phyloP scores from a whole-genome alignment of 2,888 invertebrate species.

The Pheosia tremula region DNA sequence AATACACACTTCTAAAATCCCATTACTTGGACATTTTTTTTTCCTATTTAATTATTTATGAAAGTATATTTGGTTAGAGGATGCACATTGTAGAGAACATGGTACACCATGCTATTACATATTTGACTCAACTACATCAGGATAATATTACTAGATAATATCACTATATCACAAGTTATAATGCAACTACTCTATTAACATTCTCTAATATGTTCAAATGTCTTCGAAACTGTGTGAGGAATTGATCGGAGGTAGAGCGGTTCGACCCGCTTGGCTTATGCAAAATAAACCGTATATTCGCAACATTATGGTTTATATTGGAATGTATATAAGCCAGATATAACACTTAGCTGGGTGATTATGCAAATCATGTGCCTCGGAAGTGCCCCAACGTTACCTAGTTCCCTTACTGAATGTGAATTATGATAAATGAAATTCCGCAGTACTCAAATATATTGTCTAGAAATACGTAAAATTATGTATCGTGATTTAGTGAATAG shows the following conservation, averaged over 20 bases:
- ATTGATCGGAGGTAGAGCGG: constrained; percentile 65
- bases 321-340: constrained; percentile 34
- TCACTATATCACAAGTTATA: constrained; percentile 18
- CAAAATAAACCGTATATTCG: constrained; percentile 48
- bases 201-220: constrained; percentile 67
- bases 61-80: background rate
- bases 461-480: constrained; percentile 27
- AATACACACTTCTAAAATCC: too few relatives aligned
- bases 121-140: constrained; percentile 2
- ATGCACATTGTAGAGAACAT: background rate
- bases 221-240: constrained; percentile 67
- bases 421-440: constrained; percentile 72
- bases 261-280: constrained; percentile 44
- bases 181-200: constrained; percentile 41
- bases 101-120: background rate
- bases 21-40: too few relatives aligned
- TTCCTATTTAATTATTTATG: too few relatives aligned
- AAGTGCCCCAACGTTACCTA: constrained; percentile 72
- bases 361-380: constrained; percentile 77
- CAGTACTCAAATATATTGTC: constrained; percentile 44
- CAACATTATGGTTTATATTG: constrained; percentile 55
- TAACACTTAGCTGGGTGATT: constrained; percentile 71
- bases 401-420: constrained; percentile 72
- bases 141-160: constrained; percentile 14
- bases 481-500: constrained; percentile 24